Evolutionary conservation across 2,888 invertebrate species (phyloP), one percentile per base, ranked within the genome.

Genomic region (Tetragnatha montana): DNA sequence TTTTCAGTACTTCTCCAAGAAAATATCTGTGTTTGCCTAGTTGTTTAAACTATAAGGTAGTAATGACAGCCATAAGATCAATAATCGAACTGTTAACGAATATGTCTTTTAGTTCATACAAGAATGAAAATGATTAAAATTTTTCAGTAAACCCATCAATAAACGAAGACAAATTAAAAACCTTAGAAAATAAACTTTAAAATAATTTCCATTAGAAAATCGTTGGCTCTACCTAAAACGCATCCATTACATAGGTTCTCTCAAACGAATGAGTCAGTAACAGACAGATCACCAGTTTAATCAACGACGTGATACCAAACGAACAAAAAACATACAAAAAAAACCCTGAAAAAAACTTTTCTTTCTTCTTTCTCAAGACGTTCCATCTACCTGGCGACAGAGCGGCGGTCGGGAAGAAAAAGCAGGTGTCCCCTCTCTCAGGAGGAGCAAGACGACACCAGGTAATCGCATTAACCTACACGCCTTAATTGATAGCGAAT

Each of bases 341-440:
- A 14, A 22, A 60, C 51, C 8, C 14, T n/a, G 47, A 50, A 79
- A 19, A 79, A 68, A 68, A 68, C 7, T 19, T 7, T 60, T 14
- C 17, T 12, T 60, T 10, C 14, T 10, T 49, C 4, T 81, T 35
- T 71, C 47, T 69, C 19, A 49, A 76, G 83, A 68, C 35, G 75
- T 68, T 71, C 71, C 70, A 81, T 47, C 50, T 81, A 50, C 79
- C 70, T 51, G 84, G 84, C 84, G 84, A 85, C 84, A 49, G 69
- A 14, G 12, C 17, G 84, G 47, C 84, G 78, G 78, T n/a, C 19
- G n/a, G 14, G 10, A 47, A 49, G 50, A 14, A 19, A 19, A 14
- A 50, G 74, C 84, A 85, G 84, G 84, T 85, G 84, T 69, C 50
- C 70, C 70, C n/a, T 85, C 17, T 85, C 73, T n/a, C 85, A 71